phyloP scores from a whole-genome alignment of 1,140 invertebrate species.

The Ericerus pela region DNA sequence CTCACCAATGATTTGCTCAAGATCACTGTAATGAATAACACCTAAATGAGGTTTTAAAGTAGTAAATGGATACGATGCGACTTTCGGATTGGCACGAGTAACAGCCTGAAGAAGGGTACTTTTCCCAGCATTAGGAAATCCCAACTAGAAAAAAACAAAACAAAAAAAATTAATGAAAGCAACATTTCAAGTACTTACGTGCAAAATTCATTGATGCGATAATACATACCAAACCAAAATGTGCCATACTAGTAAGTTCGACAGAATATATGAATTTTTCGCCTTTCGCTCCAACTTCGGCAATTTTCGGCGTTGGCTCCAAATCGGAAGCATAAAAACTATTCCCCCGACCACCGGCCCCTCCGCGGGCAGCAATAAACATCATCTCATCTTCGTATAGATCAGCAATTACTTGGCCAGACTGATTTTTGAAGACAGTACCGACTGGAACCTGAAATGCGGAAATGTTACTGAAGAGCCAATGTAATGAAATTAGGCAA shows the following conservation, averaged over 20 bases:
- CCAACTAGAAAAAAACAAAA: conserved; percentile 58
- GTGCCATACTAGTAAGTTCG: conserved; percentile 84
- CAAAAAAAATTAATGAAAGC: background rate
- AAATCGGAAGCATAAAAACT: conserved; percentile 71
- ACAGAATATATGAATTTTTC: conserved; percentile 56
- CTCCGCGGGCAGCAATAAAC: conserved; percentile 87
- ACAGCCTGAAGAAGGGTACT: conserved; percentile 82
- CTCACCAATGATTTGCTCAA: conserved; percentile 67
- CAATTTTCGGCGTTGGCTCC: conserved; percentile 66
- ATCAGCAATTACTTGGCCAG: conserved; percentile 51
- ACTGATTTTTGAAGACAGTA: conserved; percentile 56
- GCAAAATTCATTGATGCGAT: background rate
- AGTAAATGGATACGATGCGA: conserved; percentile 93
- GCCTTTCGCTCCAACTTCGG: conserved; percentile 75
- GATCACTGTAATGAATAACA: conserved; percentile 84
- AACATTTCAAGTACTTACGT: background rate
- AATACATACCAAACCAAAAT: conserved; percentile 64
- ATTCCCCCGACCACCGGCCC: conserved; percentile 90
- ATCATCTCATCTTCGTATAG: conserved; percentile 52
- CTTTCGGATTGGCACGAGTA: conserved; percentile 78
- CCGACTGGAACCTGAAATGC: conserved; percentile 62
- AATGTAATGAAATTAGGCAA: background rate
- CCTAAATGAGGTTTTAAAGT: conserved; percentile 86
- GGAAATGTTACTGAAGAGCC: background rate
- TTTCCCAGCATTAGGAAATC: conserved; percentile 94